A percentile compares a stretch with the other conserved stretches of the same genome.
Conservation (phyloP, 2,888 invertebrate genomes). For the Cheilosia impressa region DNA sequence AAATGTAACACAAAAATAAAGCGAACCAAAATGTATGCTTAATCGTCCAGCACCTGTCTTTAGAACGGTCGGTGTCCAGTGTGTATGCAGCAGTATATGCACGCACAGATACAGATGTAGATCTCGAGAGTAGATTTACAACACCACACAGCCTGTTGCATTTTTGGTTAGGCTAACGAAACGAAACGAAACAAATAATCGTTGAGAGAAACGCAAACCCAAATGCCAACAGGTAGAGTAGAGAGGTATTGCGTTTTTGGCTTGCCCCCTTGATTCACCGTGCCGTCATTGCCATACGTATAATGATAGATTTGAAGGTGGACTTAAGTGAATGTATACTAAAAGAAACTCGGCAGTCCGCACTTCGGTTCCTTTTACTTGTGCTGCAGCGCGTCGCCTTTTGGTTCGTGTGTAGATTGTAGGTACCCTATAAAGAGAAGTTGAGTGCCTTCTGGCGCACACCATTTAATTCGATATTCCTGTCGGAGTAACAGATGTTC, state of each 20-base stretch:
- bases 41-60: slow-evolving; percentile 72
- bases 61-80: slow-evolving; percentile 33
- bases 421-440: slow-evolving; percentile 26
- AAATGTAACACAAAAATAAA: slow-evolving; percentile 38
- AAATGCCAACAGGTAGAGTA: slow-evolving; percentile 48
- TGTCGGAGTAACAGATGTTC: slow-evolving; percentile 64
- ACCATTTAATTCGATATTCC: slow-evolving; percentile 67
- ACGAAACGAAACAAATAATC: slow-evolving; percentile 58
- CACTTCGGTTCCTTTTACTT: slow-evolving; percentile 52
- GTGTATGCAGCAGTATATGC: slow-evolving; percentile 14
- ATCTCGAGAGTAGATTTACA: slow-evolving; percentile 63
- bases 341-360: neutral
- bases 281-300: slow-evolving; percentile 46
- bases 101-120: slow-evolving; percentile 59
- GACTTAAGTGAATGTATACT: slow-evolving; percentile 69
- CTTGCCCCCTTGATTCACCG: slow-evolving; percentile 34
- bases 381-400: slow-evolving; percentile 8
- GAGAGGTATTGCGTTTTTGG: slow-evolving; percentile 29
- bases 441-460: slow-evolving; percentile 72
- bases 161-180: slow-evolving; percentile 52
- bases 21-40: slow-evolving; percentile 48
- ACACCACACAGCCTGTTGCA: slow-evolving; percentile 64
- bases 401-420: slow-evolving; percentile 13
- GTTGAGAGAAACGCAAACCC: slow-evolving; percentile 32
- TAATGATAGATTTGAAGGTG: slow-evolving; percentile 74